phyloP scores from a whole-genome alignment of 2,797 vertebrate genomes.

The Spinibarbus caldwelli region DNA sequence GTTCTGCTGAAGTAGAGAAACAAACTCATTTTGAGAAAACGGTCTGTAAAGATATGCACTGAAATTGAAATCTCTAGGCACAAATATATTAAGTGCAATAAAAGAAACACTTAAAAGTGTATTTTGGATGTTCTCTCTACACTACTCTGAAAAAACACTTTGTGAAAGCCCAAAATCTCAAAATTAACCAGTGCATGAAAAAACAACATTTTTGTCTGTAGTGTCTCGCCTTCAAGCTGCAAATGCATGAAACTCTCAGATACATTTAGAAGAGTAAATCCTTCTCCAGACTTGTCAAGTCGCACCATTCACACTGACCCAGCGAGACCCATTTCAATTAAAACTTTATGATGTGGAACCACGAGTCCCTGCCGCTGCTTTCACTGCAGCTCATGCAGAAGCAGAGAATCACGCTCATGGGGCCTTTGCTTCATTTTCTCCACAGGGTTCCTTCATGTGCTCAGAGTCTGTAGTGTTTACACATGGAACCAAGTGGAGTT shows the following conservation, averaged over 20 bases:
- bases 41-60: background rate
- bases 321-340: background rate
- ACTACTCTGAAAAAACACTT: background rate
- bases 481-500: too few relatives aligned
- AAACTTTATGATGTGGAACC: background rate
- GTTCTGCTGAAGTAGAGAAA: too few relatives aligned
- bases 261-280: background rate
- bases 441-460: background rate
- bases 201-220: too few relatives aligned
- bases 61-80: background rate
- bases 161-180: background rate
- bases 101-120: background rate
- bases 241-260: background rate
- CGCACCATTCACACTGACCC: background rate
- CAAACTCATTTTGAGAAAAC: too few relatives aligned
- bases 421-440: too few relatives aligned
- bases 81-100: background rate
- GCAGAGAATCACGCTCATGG: too few relatives aligned
- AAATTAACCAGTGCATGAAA: background rate
- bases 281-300: background rate
- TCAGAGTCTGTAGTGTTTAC: too few relatives aligned
- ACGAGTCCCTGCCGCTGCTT: too few relatives aligned
- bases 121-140: background rate
- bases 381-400: slow-evolving; percentile 16
- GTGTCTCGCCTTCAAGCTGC: background rate